Percentiles rank a stretch among this genome's conserved stretches.
Evolutionary conservation across 1,140 invertebrate species (phyloP).

Genomic region (Spodoptera litura): DNA sequence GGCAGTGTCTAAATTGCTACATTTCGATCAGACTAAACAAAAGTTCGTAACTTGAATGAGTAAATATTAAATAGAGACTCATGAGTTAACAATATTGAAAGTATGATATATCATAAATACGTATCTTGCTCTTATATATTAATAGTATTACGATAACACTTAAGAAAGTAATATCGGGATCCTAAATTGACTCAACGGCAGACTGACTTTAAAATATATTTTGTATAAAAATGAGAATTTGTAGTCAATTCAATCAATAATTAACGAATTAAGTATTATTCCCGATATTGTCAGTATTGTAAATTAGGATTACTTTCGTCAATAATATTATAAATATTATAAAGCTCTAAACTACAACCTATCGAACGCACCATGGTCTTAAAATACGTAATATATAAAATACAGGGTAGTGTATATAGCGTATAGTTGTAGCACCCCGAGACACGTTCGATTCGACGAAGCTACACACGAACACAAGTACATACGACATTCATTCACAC

Average conservation of each 20-base stretch:
- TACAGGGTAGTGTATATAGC: too few relatives aligned
- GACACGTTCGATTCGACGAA: slow-evolving; percentile 47
- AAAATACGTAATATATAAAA: not conserved
- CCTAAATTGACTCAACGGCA: not conserved
- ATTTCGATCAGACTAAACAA: not conserved
- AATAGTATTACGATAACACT: slow-evolving; percentile 7
- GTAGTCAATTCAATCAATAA: not conserved
- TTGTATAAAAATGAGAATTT: not conserved
- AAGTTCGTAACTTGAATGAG: not conserved
- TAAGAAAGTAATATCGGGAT: not conserved
- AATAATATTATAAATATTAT: slow-evolving; percentile 37
- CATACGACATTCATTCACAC: slow-evolving; percentile 70
- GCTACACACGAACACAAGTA: slow-evolving; percentile 62
- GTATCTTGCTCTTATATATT: slow-evolving; percentile 9
- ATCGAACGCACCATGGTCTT: slow-evolving; percentile 47
- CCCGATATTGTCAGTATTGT: slow-evolving; percentile 2
- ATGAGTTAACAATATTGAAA: not conserved
- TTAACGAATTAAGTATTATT: not conserved
- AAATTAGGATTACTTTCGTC: slow-evolving; percentile 26
- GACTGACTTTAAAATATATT: not conserved
- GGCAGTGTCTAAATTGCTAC: slow-evolving; percentile 24
- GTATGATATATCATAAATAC: not conserved
- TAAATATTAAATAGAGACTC: too few relatives aligned
- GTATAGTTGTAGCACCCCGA: slow-evolving; percentile 41
- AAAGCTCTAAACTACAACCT: slow-evolving; percentile 48